A percentile compares a stretch with the other conserved stretches of the same genome.
Conservation (phyloP, 2,797 vertebrate species). For the Thaleichthys pacificus region DNA sequence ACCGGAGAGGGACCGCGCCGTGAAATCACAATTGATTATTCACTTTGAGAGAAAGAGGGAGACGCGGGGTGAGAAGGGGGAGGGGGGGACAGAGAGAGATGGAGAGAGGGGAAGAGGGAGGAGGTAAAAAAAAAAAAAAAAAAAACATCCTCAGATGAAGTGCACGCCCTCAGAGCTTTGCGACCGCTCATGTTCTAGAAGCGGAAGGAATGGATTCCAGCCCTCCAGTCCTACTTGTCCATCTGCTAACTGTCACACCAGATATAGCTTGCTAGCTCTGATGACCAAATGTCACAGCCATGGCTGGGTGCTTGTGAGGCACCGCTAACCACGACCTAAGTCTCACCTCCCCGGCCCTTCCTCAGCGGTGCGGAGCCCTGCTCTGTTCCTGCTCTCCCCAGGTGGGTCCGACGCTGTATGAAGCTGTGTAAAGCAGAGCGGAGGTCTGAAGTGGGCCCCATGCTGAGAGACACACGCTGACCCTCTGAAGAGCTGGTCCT, state of each 20-base stretch:
- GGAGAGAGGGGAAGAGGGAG: conserved; percentile 14
- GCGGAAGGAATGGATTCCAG: conserved; percentile 30
- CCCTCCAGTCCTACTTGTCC: neutral
- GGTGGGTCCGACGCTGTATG: neutral
- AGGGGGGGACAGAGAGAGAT: conserved; percentile 7
- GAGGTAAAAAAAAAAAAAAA: neutral
- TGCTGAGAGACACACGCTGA: neutral
- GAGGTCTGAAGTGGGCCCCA: neutral
- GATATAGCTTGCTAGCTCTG: conserved; percentile 40
- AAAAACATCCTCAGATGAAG: conserved; percentile 2
- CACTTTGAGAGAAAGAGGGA: conserved; percentile 25
- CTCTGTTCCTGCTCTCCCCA: neutral
- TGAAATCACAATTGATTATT: conserved; percentile 75
- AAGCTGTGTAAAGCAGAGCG: neutral
- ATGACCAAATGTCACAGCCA: conserved; percentile 46
- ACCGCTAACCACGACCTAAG: conserved; percentile 38
- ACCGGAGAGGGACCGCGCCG: conserved; percentile 48
- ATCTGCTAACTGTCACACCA: conserved; percentile 19
- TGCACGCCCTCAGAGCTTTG: neutral
- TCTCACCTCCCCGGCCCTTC: conserved; percentile 13
- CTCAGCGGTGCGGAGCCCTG: neutral
- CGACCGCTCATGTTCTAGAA: conserved; percentile 28
- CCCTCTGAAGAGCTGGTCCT: neutral
- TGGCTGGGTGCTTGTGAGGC: conserved; percentile 38
- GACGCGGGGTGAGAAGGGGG: conserved; percentile 9